A percentile compares a stretch with the other conserved stretches of the same genome.
These are phyloP conservation scores for Mormyrus lacerda DNA, from an alignment of 2,113 vertebrate genomes.

Conservation along the genomic window DNA sequence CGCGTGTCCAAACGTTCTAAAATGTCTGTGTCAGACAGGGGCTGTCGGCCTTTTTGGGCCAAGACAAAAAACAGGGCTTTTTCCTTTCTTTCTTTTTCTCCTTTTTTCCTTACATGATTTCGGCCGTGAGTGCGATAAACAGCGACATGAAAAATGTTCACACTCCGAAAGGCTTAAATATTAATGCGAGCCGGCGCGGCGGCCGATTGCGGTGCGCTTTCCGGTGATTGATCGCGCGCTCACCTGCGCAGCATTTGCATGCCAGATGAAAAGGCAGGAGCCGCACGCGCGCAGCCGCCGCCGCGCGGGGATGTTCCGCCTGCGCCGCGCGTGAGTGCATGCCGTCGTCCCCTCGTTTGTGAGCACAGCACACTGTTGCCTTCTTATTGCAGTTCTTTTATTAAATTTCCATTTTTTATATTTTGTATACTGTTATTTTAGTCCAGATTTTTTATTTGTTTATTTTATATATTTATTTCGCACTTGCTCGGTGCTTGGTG, in stretches of 20 bases:
- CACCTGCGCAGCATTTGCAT: slow-evolving; percentile 64
- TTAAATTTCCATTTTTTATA: slow-evolving; percentile 27
- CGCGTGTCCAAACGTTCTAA: not conserved
- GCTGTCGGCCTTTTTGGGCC: not conserved
- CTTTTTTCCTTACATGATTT: not conserved
- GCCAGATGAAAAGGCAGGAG: slow-evolving; percentile 60
- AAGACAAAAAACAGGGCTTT: not conserved
- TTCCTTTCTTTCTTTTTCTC: not conserved
- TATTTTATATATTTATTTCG: slow-evolving; percentile 26
- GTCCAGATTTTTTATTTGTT: not conserved
- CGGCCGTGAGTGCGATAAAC: slow-evolving; percentile 28
- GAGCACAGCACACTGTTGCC: not conserved
- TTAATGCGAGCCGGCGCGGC: slow-evolving; percentile 57
- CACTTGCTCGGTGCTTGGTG: slow-evolving; percentile 42
- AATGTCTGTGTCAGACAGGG: not conserved
- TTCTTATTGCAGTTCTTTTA: slow-evolving; percentile 13
- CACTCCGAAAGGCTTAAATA: slow-evolving; percentile 56
- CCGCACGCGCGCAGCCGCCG: slow-evolving; percentile 36
- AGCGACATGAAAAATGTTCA: slow-evolving; percentile 30
- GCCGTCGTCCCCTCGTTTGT: slow-evolving; percentile 41
- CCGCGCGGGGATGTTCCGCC: slow-evolving; percentile 35
- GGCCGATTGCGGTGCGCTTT: slow-evolving; percentile 57
- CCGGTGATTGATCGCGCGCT: slow-evolving; percentile 65
- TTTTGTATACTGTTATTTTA: slow-evolving; percentile 9
- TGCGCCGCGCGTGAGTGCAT: slow-evolving; percentile 45